Evolutionary conservation across 2,113 vertebrate species (phyloP).

Genomic region (Pontoporia blainvillei): DNA sequence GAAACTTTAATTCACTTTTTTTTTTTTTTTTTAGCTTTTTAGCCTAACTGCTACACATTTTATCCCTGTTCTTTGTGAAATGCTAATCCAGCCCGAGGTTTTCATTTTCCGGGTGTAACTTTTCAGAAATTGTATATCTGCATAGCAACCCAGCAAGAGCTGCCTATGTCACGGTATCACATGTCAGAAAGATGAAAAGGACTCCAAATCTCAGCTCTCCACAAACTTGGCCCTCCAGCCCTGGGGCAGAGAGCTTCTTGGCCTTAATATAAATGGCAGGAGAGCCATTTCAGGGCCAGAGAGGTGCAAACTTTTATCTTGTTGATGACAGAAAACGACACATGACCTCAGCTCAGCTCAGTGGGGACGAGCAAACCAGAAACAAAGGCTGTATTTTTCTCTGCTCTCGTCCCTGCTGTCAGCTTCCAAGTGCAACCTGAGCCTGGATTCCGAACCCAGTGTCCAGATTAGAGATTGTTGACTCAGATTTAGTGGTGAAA

Average conservation of each 20-base stretch:
- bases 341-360: slow-evolving; percentile 68
- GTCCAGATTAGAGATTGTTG: slow-evolving; percentile 93
- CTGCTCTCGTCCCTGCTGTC: slow-evolving; percentile 77
- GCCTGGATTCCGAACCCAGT: slow-evolving; percentile 83
- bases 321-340: slow-evolving; percentile 76
- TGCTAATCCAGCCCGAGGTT: slow-evolving; percentile 83
- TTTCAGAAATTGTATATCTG: slow-evolving; percentile 90
- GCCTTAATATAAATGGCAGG: slow-evolving; percentile 77
- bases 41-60: slow-evolving; percentile 84
- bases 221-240: slow-evolving; percentile 77
- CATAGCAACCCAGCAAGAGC: slow-evolving; percentile 84
- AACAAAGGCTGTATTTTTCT: slow-evolving; percentile 86
- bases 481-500: slow-evolving; percentile 91
- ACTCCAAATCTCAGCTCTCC: slow-evolving; percentile 81
- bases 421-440: slow-evolving; percentile 86
- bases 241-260: slow-evolving; percentile 71
- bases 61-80: slow-evolving; percentile 84
- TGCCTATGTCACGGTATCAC: slow-evolving; percentile 82
- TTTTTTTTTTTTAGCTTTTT: slow-evolving; percentile 76
- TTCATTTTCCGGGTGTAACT: slow-evolving; percentile 88
- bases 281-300: slow-evolving; percentile 74
- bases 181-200: slow-evolving; percentile 85
- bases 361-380: slow-evolving; percentile 75
- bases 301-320: slow-evolving; percentile 81
- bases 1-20: slow-evolving; percentile 80